Percentiles rank a stretch among this genome's conserved stretches.
Conservation (phyloP, 2,888 invertebrate genomes). For the Scrobipalpa costella region DNA sequence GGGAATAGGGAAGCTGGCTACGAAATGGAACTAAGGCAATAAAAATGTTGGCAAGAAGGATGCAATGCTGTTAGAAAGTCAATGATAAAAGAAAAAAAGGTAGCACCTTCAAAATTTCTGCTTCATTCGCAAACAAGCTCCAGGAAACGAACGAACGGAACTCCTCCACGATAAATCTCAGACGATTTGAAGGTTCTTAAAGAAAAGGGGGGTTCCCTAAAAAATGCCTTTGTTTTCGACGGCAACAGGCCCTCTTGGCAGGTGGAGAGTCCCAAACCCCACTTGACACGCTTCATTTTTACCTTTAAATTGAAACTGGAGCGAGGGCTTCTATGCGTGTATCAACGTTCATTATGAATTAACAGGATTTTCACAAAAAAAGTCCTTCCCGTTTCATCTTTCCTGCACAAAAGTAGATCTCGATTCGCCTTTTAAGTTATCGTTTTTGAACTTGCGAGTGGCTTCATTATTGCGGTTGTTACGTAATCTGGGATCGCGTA, state of each 20-base stretch:
- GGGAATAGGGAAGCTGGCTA: no score
- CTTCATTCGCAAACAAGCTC: constrained; percentile 25
- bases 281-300: constrained; percentile 77
- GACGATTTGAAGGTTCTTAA: constrained; percentile 59
- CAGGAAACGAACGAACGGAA: constrained; percentile 46
- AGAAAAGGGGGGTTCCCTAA: constrained; percentile 55
- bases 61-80: neutral
- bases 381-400: constrained; percentile 14
- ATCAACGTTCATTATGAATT: constrained; percentile 60
- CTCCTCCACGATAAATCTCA: constrained; percentile 56
- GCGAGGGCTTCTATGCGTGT: constrained; percentile 57
- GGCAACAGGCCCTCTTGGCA: constrained; percentile 64
- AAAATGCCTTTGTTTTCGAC: constrained; percentile 73
- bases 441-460: constrained; percentile 6
- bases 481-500: constrained; percentile 21
- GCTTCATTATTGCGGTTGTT: constrained; percentile 11
- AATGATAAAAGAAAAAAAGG: neutral
- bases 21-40: no score
- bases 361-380: constrained; percentile 45
- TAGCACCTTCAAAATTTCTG: constrained; percentile 14
- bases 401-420: neutral
- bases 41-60: neutral
- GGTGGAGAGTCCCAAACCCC: constrained; percentile 66
- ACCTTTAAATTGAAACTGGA: constrained; percentile 72
- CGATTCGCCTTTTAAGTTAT: constrained; percentile 6